Base-by-base conservation (phyloP, 2,888 invertebrate species). In the Cephalotes varians region DNA sequence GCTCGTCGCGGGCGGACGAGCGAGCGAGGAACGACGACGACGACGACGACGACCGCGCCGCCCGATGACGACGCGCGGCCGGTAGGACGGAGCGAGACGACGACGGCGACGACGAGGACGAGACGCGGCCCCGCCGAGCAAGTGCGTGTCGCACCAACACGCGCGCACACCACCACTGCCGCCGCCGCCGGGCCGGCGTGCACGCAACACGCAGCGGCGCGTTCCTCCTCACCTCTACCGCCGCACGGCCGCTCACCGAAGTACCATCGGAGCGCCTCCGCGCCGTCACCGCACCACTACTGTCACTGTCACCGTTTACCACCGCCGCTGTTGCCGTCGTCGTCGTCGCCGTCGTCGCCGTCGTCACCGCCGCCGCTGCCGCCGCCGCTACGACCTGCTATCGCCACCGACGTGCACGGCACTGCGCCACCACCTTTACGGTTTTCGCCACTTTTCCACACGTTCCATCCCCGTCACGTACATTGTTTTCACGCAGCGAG, bases 391-490 rank as follows among this genome's bases (percentile, higher is more conserved):
- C 58, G 47, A 21, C 6, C 31, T 60, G 9, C 60, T 51, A 58
- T 65, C 49, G 72, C 90, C 85, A 79, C 84, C 83, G 81, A 85
- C 72, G 81, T 84, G 80, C 79, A 82, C 89, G 77, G 40, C 84
- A 49, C 54, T 85, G 86, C 86, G 84, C 88, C 85, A 77, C 56
- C 67, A 34, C 76, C 82, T 86, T 91, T 91, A 90, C 89, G 83
- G 83, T 90, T 88, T 88, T 89, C 89, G 90, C 86, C 92, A 90
- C 91, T 92, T 89, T 89, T 85, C 83, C 83, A 80, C 85, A 82
- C 88, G 84, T 74, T 85, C 85, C 86, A 90, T 88, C 85, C 80
- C 77, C 77, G 67, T 82, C 85, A 72, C 86, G 87, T 87, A 88
- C 91, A 92, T 92, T 3, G 85, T 87, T 87, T 49, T 67, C 87